phyloP scores from a whole-genome alignment of 2,888 invertebrate species.

The Polyploca ridens region DNA sequence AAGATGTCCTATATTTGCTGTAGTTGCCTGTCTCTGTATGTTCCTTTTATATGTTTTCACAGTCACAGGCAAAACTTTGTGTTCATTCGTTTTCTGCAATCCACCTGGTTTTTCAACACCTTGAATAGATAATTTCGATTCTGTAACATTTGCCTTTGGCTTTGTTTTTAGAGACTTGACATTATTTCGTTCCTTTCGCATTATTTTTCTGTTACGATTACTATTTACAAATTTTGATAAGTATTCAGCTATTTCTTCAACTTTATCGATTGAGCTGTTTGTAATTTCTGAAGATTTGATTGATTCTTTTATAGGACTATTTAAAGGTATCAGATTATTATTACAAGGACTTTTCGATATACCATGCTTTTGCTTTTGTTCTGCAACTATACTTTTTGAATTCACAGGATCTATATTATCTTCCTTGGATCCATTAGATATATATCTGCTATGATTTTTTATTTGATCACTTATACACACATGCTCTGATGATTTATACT shows the following conservation, averaged over 20 bases:
- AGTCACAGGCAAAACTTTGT: background rate
- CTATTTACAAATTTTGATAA: conserved; percentile 38
- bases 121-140: conserved; percentile 63
- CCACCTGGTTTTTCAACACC: conserved; percentile 75
- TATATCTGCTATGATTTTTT: background rate
- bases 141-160: conserved; percentile 30
- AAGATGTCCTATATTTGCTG: background rate
- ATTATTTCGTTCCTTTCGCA: conserved; percentile 14
- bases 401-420: background rate
- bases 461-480: background rate
- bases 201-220: conserved; percentile 21
- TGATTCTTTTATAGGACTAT: background rate
- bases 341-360: background rate
- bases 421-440: background rate
- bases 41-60: conserved; percentile 8
- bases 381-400: background rate
- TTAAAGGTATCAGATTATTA: background rate
- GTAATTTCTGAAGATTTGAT: background rate
- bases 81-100: conserved; percentile 9
- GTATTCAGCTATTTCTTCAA: conserved; percentile 48
- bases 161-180: conserved; percentile 9
- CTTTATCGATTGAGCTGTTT: conserved; percentile 19
- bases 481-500: background rate
- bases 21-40: conserved; percentile 15
- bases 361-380: background rate